phyloP scores from a whole-genome alignment of 2,888 invertebrate species.

The Hydroisotoma schaefferi region DNA sequence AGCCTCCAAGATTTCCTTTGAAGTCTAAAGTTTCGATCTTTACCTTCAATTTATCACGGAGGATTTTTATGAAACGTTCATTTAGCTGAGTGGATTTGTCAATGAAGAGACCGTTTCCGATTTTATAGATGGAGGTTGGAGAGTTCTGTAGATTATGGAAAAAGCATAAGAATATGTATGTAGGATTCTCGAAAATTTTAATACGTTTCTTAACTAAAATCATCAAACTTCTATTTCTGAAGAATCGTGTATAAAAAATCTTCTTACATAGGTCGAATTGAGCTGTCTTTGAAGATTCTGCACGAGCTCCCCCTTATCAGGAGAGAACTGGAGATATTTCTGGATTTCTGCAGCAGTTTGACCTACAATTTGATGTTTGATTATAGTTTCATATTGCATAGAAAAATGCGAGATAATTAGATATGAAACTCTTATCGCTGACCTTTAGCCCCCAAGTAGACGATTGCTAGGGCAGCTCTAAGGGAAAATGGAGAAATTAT shows the following conservation, averaged over 20 bases:
- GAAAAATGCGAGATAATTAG: not conserved
- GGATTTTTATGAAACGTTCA: slow-evolving; percentile 8
- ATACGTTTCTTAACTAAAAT: not conserved
- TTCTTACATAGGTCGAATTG: slow-evolving; percentile 1
- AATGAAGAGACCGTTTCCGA: slow-evolving; percentile 35
- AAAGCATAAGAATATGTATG: not conserved
- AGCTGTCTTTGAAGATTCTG: slow-evolving; percentile 12
- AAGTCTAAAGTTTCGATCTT: slow-evolving; percentile 19
- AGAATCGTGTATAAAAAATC: not conserved
- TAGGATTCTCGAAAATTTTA: too few relatives aligned
- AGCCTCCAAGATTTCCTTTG: not conserved
- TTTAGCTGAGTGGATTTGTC: slow-evolving; percentile 16
- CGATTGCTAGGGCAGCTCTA: slow-evolving; percentile 18
- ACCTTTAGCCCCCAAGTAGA: slow-evolving; percentile 33
- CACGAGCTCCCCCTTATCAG: slow-evolving; percentile 20
- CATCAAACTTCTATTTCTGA: not conserved
- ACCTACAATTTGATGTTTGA: slow-evolving; percentile 11
- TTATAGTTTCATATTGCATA: not conserved
- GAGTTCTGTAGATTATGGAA: slow-evolving; percentile 1
- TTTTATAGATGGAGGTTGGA: slow-evolving; percentile 19
- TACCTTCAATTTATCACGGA: slow-evolving; percentile 9
- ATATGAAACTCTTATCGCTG: not conserved
- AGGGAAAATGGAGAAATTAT: slow-evolving; percentile 36
- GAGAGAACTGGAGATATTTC: slow-evolving; percentile 25
- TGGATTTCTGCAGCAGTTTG: slow-evolving; percentile 28